These are phyloP conservation scores for Dunckerocampus dactyliophorus DNA, from an alignment of 2,113 vertebrate species.

Conservation along the genomic window DNA sequence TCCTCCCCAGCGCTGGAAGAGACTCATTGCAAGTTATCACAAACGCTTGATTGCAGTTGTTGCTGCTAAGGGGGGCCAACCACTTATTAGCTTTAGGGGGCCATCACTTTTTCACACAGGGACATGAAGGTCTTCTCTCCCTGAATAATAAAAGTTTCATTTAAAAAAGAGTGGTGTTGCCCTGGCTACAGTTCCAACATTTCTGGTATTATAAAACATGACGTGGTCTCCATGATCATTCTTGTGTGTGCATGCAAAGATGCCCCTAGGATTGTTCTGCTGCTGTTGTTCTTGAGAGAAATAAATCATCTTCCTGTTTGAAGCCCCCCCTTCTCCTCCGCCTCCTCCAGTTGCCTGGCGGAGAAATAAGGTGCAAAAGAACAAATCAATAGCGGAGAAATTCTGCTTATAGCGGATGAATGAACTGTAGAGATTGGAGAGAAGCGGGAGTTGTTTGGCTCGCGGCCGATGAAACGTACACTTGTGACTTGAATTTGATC, in stretches of 20 bases:
- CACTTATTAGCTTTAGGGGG: too few species aligned
- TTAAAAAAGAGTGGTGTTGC: too few species aligned
- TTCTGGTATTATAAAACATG: neutral
- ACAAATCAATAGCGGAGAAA: conserved; percentile 5
- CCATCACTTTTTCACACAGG: too few species aligned
- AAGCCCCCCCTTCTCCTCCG: neutral
- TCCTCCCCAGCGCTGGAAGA: too few species aligned
- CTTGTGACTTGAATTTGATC: conserved; percentile 8
- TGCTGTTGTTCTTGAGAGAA: neutral
- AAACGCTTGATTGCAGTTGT: too few species aligned
- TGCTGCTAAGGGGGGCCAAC: too few species aligned
- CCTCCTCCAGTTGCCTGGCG: too few species aligned
- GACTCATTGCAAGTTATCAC: too few species aligned
- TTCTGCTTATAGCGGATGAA: conserved; percentile 4
- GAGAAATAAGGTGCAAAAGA: conserved; percentile 8
- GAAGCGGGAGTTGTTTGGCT: neutral
- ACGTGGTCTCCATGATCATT: neutral
- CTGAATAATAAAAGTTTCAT: too few species aligned
- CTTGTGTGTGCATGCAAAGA: neutral
- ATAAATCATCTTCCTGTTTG: conserved; percentile 8
- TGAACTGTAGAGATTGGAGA: neutral
- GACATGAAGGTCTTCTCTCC: too few species aligned
- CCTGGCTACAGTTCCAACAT: too few species aligned
- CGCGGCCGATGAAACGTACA: neutral
- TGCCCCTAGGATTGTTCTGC: neutral